A percentile compares a stretch with the other conserved stretches of the same genome.
These are phyloP conservation scores for Neolamprologus caudopunctatus DNA, from an alignment of 2,113 vertebrate genomes.

Conservation along the genomic window DNA sequence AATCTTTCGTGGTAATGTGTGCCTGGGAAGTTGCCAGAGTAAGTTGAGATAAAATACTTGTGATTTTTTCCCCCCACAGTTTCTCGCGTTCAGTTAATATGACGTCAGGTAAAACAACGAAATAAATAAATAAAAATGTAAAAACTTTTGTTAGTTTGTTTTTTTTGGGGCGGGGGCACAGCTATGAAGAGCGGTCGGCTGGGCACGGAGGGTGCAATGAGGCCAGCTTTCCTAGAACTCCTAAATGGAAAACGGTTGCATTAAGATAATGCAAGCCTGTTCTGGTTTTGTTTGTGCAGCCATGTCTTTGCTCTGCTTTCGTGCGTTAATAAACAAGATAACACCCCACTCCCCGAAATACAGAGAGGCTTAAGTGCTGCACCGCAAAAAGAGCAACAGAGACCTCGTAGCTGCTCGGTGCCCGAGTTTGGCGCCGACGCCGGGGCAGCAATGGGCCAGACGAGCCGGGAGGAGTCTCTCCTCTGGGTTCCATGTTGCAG, in stretches of 20 bases:
- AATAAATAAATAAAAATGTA: background rate
- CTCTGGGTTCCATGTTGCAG: background rate
- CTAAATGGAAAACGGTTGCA: background rate
- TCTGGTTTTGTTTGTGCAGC: background rate
- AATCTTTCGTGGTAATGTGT: constrained; percentile 10
- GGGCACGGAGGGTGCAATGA: background rate
- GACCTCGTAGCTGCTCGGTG: background rate
- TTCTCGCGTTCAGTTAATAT: background rate
- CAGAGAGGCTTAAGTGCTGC: background rate
- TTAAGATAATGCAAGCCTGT: background rate
- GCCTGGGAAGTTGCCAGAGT: constrained; percentile 7
- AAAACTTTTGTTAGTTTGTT: background rate
- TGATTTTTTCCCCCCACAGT: accelerated
- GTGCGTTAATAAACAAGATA: constrained; percentile 17
- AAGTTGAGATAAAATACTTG: background rate
- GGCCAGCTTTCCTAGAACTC: background rate
- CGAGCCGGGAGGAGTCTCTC: constrained; percentile 28
- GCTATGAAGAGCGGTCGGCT: background rate
- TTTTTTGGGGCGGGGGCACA: background rate
- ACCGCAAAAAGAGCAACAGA: background rate
- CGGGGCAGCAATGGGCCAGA: constrained; percentile 1
- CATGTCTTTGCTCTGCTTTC: background rate
- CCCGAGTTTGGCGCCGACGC: constrained; percentile 39
- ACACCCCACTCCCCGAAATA: background rate
- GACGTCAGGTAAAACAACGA: background rate